Evolutionary conservation across 2,113 vertebrate genomes (phyloP).

Genomic region (Sylvietta virens): DNA sequence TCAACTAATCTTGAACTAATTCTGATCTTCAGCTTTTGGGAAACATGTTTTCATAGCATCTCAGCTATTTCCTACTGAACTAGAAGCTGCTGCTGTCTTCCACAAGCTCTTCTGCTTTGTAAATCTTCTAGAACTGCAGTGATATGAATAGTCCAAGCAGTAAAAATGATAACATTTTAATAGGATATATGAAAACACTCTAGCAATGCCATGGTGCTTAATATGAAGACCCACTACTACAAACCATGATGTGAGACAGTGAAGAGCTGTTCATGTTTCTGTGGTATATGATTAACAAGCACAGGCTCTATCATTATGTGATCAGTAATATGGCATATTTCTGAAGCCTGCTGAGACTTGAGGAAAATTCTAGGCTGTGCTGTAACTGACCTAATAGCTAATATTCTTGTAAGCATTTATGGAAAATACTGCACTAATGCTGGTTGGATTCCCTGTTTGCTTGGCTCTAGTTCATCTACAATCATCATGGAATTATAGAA

Average conservation of each 20-base stretch:
- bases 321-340: background rate
- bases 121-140: background rate
- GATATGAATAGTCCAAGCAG: background rate
- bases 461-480: background rate
- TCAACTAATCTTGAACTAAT: background rate
- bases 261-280: background rate
- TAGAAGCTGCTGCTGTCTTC: background rate
- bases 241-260: background rate
- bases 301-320: background rate
- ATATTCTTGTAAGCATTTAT: background rate
- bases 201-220: background rate
- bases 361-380: background rate
- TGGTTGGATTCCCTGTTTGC: background rate
- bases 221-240: background rate
- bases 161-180: background rate
- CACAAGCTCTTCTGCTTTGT: background rate
- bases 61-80: background rate
- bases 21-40: background rate
- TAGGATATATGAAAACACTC: background rate
- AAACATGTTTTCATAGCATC: background rate
- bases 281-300: background rate
- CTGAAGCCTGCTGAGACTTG: background rate
- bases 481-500: background rate
- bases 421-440: background rate
- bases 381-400: background rate